A percentile compares a stretch with the other conserved stretches of the same genome.
phyloP scores from a whole-genome alignment of 2,888 invertebrate genomes.

The Zygaena filipendulae region DNA sequence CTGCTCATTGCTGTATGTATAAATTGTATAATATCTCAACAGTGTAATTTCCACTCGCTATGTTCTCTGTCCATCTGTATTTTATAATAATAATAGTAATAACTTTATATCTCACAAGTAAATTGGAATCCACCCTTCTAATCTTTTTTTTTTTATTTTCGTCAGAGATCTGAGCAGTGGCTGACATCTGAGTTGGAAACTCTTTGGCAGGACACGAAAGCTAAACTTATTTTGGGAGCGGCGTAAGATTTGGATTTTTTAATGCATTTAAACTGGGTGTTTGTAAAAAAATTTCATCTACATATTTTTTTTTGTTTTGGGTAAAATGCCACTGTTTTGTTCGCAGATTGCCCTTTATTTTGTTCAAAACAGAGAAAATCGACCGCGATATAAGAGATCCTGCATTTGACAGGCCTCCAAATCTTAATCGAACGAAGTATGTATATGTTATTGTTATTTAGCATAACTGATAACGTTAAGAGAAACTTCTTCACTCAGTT shows the following conservation, averaged over 20 bases:
- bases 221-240: constrained; percentile 53
- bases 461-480: too few relatives aligned
- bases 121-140: too few relatives aligned
- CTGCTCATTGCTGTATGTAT: constrained; percentile 42
- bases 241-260: constrained; percentile 30
- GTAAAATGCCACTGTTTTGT: too few relatives aligned
- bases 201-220: constrained; percentile 47
- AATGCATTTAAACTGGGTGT: neutral
- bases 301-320: too few relatives aligned
- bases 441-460: constrained; percentile 9
- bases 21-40: too few relatives aligned
- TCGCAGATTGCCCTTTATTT: constrained; percentile 52
- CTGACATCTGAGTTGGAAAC: constrained; percentile 46
- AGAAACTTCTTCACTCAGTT: too few relatives aligned
- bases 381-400: constrained; percentile 47
- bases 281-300: neutral
- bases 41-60: too few relatives aligned
- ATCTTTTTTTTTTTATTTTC: too few relatives aligned
- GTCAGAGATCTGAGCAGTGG: constrained; percentile 55
- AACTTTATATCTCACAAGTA: too few relatives aligned
- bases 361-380: constrained; percentile 51
- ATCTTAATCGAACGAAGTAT: constrained; percentile 35
- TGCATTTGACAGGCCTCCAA: constrained; percentile 41
- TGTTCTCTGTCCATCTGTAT: too few relatives aligned
- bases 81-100: too few relatives aligned